Base-by-base conservation (phyloP, 2,888 invertebrate genomes). In the Shargacucullia verbasci region DNA sequence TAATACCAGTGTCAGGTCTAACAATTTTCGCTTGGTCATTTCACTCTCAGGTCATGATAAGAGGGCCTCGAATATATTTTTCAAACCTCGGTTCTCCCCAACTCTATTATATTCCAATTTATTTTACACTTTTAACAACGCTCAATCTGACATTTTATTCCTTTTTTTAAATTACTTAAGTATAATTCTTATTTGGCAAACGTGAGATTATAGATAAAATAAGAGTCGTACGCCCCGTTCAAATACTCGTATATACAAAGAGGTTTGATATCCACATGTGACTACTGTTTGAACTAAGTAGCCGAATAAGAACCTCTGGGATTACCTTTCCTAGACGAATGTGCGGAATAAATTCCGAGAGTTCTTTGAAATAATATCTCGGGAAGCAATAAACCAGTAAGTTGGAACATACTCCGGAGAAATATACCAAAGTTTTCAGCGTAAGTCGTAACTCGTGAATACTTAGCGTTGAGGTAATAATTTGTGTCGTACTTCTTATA, bases 281-380 rank as follows among this genome's bases (percentile, higher is more conserved):
- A 77, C 79, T 79, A 78, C 79, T 85, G 83, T 88, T 88, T 86
- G 86, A 88, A 84, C 87, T 89, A 88, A 89, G 85, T 88, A 89
- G 86, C 85, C 86, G 84, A 89, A 87, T 88, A 87, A 89, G 83
- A 86, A 73, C 90, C 87, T 84, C 81, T 77, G 89, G 90, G 91
- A 92, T 86, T 86, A 88, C 88, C 84, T 85, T 82, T 81, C 84
- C 81, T 83, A 85, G 84, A 84, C 85, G 85, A 86, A 88, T 85
- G 84, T 83, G 85, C 76, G 82, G 84, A 89, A 91, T 90, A 92
- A 90, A 91, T 92, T 91, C 85, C 66, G 52, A 64, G 88, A 89
- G 86, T 91, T 90, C 91, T 90, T 89, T 91, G 91, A 93, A 91
- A 93, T 93, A 92, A 92, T 92, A 92, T 92, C 89, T 88, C 82